phyloP scores from a whole-genome alignment of 2,113 vertebrate species.

The Amphiprion percula region DNA sequence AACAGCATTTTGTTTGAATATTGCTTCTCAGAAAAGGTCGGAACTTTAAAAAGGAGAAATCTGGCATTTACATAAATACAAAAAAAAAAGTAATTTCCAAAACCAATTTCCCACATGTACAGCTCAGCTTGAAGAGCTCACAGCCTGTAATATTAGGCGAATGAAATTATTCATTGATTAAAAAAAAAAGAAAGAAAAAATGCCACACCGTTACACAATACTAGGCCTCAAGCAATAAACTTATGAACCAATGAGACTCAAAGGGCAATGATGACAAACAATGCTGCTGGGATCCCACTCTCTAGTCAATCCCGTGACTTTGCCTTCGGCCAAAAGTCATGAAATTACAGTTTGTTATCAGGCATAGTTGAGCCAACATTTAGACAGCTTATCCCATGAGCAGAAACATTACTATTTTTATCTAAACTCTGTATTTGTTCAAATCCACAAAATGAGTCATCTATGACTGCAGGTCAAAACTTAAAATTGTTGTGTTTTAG shows the following conservation, averaged over 20 bases:
- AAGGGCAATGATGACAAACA: constrained; percentile 74
- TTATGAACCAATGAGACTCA: constrained; percentile 65
- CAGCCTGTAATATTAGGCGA: constrained; percentile 59
- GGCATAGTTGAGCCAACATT: constrained; percentile 49
- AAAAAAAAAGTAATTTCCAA: constrained; percentile 68
- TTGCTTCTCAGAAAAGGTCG: constrained; percentile 59
- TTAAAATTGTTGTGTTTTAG: constrained; percentile 22
- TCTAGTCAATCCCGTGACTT: constrained; percentile 71
- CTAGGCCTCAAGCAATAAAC: constrained; percentile 59
- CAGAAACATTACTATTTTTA: constrained; percentile 47
- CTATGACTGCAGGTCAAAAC: constrained; percentile 36
- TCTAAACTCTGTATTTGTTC: constrained; percentile 26
- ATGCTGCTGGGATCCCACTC: constrained; percentile 56
- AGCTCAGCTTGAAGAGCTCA: constrained; percentile 63
- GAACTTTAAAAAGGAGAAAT: constrained; percentile 63
- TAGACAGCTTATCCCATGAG: constrained; percentile 56
- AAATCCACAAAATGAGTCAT: constrained; percentile 27
- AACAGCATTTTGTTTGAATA: constrained; percentile 69
- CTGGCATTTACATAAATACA: constrained; percentile 75
- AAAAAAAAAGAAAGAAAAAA: constrained; percentile 42
- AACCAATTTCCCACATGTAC: constrained; percentile 66
- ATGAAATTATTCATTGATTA: constrained; percentile 76
- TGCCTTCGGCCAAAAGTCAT: constrained; percentile 74
- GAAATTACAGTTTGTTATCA: constrained; percentile 75
- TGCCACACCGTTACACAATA: constrained; percentile 53